phyloP scores from a whole-genome alignment of 2,113 vertebrate species.

The Andinoacara biseriatus region DNA sequence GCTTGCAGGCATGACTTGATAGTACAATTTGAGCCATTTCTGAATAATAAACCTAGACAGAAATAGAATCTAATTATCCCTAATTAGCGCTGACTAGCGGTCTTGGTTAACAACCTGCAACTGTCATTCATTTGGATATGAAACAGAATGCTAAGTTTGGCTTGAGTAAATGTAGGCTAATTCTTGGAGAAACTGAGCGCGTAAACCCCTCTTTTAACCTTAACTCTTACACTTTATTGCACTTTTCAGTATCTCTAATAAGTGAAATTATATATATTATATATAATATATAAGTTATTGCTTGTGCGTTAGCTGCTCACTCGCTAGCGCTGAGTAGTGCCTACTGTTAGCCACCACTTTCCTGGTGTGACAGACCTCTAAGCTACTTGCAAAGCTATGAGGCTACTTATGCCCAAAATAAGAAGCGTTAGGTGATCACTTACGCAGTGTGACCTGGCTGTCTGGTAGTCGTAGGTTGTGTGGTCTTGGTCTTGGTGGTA shows the following conservation, averaged over 20 bases:
- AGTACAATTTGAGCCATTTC: background rate
- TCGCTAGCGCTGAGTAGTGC: background rate
- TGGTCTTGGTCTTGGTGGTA: conserved; percentile 61
- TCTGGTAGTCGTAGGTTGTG: conserved; percentile 67
- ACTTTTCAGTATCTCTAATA: background rate
- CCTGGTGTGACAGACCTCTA: background rate
- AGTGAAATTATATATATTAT: background rate
- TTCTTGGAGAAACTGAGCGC: too few relatives aligned
- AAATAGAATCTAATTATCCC: background rate
- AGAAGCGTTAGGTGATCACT: conserved; percentile 55
- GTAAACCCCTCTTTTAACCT: background rate
- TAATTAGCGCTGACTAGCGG: too few relatives aligned
- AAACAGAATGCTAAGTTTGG: too few relatives aligned
- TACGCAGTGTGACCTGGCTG: conserved; percentile 70
- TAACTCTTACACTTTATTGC: fast-evolving
- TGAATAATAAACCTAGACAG: background rate
- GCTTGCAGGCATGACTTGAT: conserved; percentile 1
- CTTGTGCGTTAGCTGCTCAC: background rate
- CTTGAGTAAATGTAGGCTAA: too few relatives aligned
- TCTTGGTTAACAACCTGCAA: too few relatives aligned
- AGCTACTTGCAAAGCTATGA: background rate
- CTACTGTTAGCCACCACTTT: background rate
- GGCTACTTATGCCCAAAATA: conserved; percentile 19
- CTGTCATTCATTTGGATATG: too few relatives aligned
- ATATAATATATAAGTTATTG: background rate